Evolutionary conservation across 2,113 vertebrate genomes (phyloP), one percentile per base, ranked within the genome.

Genomic region (Cyanoderma ruficeps): DNA sequence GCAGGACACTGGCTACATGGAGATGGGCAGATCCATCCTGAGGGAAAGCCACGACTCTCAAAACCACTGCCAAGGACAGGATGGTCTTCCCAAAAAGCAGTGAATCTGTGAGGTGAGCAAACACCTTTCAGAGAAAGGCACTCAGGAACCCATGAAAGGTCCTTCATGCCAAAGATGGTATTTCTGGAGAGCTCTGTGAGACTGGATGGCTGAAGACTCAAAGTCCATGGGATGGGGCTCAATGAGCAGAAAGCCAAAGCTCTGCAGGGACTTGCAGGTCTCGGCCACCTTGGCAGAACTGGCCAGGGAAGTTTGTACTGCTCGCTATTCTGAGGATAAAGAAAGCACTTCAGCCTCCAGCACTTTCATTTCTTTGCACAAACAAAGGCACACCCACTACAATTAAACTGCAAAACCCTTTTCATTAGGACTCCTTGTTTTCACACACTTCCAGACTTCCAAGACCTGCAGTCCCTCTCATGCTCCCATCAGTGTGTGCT

Each of bases 351-450:
- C 9, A 23, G 87, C 92, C 90, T 95, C 91, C 87, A 87, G 91
- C 87, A 70, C 83, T 93, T 96, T 87, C 75, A 74, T 93, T 93
- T 91, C 89, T 96, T 56, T 86, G 80, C 1, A 25, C 92, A 91
- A 97, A 94, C 87, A 97, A 97, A 88, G 75, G 61, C 86, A 91
- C 93, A 83, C 94, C 95, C 93, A 83, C 74, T 44, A 92, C 87
- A 96, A 95, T 93, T 92, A 94, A 94, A 87, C 9, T 90, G 86
- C 92, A 92, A 94, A 94, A 70, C 39, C 25, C 41, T 93, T 92
- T 96, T 93, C 93, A 92, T 79, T 76, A 89, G 56, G 81, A 44
- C 75, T 79, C 46, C 77, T 78, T 71, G 46, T 95, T 93, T 97
- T 90, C 86, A 83, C 47, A 77, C 60, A 76, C 83, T 89, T 57